Evolutionary conservation across 2,113 vertebrate species (phyloP).

Genomic region (Oreotrochilus melanogaster): DNA sequence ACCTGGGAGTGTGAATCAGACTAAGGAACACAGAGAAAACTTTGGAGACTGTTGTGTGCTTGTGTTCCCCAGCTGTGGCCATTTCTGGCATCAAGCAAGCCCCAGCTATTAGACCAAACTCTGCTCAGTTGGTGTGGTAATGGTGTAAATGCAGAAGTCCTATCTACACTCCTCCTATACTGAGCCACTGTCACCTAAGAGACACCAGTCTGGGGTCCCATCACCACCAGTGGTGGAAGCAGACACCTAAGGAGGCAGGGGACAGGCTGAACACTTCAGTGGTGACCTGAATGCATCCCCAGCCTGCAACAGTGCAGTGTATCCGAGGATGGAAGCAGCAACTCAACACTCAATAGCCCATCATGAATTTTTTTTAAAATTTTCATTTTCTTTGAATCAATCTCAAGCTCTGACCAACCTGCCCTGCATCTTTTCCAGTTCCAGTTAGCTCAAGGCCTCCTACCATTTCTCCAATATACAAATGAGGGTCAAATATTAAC

Average conservation of each 20-base stretch:
- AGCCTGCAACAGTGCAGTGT: accelerated
- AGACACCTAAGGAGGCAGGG: not conserved
- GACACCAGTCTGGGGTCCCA: not conserved
- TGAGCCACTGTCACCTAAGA: not conserved
- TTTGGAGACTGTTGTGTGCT: not conserved
- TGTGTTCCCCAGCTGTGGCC: not conserved
- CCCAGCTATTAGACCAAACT: not conserved
- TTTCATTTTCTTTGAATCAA: not conserved
- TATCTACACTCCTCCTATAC: not conserved
- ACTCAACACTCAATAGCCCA: not conserved
- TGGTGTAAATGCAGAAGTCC: not conserved
- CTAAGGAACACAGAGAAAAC: not conserved
- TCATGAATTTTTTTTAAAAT: not conserved
- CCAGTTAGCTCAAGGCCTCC: not conserved
- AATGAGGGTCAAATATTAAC: not conserved
- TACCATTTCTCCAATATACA: not conserved
- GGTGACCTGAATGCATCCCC: not conserved
- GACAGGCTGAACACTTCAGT: not conserved
- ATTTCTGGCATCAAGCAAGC: not conserved
- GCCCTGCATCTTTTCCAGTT: not conserved
- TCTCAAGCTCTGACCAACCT: not conserved
- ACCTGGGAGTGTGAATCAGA: not conserved
- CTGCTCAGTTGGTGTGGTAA: not conserved
- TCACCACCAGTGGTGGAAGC: not conserved
- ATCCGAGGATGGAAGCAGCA: not conserved